A percentile compares a stretch with the other conserved stretches of the same genome.
These are phyloP conservation scores for Solea solea DNA, from an alignment of 2,113 vertebrate species.

Conservation along the genomic window DNA sequence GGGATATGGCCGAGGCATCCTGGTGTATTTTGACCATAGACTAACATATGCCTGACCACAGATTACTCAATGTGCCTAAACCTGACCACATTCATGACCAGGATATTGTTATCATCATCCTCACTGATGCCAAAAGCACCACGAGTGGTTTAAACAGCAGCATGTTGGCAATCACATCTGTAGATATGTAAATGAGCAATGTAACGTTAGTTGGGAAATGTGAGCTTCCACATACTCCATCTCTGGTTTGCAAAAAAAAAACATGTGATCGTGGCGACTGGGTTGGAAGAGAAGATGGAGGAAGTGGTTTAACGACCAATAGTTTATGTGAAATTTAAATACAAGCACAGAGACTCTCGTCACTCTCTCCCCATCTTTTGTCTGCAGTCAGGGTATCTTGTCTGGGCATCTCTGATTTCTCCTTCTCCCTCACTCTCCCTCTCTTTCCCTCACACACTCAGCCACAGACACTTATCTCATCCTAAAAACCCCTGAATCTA, in stretches of 20 bases:
- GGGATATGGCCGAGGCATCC: too few relatives aligned
- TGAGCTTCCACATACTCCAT: neutral
- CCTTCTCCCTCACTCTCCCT: slow-evolving; percentile 4
- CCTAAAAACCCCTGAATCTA: neutral
- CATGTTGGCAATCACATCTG: neutral
- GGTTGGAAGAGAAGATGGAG: too few relatives aligned
- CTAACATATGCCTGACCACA: neutral
- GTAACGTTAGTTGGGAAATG: neutral
- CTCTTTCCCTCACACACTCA: slow-evolving; percentile 27
- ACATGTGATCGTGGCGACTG: too few relatives aligned
- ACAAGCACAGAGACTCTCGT: too few relatives aligned
- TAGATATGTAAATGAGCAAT: neutral
- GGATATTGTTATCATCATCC: neutral
- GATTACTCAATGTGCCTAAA: neutral
- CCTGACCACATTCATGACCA: neutral
- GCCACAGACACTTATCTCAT: slow-evolving; percentile 10
- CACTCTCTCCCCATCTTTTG: too few relatives aligned
- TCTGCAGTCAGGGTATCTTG: too few relatives aligned
- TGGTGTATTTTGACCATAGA: too few relatives aligned
- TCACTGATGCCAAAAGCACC: neutral
- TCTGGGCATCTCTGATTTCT: too few relatives aligned
- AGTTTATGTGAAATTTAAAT: too few relatives aligned
- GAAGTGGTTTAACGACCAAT: too few relatives aligned
- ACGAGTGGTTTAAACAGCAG: neutral
- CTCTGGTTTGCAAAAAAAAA: too few relatives aligned